These are phyloP conservation scores for Epinotia nisella DNA, from an alignment of 2,888 invertebrate genomes.

Conservation along the genomic window DNA sequence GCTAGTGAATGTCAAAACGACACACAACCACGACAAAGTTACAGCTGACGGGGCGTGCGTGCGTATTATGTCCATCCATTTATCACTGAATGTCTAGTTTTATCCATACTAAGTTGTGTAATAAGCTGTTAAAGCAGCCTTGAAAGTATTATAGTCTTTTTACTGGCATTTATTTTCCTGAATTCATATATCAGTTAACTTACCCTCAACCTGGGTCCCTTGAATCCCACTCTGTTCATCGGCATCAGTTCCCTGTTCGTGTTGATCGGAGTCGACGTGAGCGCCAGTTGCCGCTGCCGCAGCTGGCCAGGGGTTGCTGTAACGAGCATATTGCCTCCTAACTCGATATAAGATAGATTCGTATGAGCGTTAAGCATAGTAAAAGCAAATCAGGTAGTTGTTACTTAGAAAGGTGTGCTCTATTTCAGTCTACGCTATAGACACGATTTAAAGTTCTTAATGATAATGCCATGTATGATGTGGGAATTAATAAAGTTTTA, in stretches of 20 bases:
- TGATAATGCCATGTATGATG: too few relatives aligned
- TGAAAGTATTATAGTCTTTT: not conserved
- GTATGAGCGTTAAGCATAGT: not conserved
- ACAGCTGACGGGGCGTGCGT: too few relatives aligned
- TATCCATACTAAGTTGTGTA: too few relatives aligned
- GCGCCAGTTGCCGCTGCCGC: constrained; percentile 69
- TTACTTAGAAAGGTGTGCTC: too few relatives aligned
- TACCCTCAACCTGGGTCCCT: constrained; percentile 69
- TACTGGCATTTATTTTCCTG: not conserved
- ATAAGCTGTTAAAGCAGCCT: not conserved
- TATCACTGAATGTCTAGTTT: too few relatives aligned
- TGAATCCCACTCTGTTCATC: constrained; percentile 58
- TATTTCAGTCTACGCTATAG: too few relatives aligned
- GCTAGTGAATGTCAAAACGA: too few relatives aligned
- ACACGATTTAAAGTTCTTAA: too few relatives aligned
- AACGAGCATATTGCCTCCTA: not conserved
- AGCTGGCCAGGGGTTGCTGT: constrained; percentile 74
- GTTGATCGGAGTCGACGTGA: constrained; percentile 67
- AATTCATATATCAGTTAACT: constrained; percentile 49
- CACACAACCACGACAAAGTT: too few relatives aligned
- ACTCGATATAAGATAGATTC: not conserved
- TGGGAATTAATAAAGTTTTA: too few relatives aligned
- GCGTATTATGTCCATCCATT: too few relatives aligned
- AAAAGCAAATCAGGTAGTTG: not conserved
- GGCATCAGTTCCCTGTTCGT: constrained; percentile 60